Evolutionary conservation across 2,113 vertebrate species (phyloP).

Genomic region (Tretioscincus oriximinensis): DNA sequence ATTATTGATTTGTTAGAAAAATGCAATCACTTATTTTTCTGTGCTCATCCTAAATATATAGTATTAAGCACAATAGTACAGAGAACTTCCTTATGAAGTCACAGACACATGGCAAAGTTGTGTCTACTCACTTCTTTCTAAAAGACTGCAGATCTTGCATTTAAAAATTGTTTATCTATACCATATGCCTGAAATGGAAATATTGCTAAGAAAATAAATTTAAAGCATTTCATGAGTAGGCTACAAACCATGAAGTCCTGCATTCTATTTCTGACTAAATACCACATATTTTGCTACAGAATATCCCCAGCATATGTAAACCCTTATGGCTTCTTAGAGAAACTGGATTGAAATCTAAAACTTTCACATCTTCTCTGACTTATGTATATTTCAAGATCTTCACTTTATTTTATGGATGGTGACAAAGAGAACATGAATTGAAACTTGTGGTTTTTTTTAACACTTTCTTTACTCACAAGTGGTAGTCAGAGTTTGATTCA

Average conservation of each 20-base stretch:
- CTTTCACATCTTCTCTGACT: too few species aligned
- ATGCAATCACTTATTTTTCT: too few species aligned
- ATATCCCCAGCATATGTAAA: neutral
- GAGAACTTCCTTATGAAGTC: neutral
- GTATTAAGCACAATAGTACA: too few species aligned
- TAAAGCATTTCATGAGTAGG: too few species aligned
- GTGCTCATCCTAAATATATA: too few species aligned
- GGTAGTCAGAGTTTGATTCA: slow-evolving; percentile 64
- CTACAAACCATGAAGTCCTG: too few species aligned
- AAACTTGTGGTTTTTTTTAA: neutral
- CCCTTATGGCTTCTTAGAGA: neutral
- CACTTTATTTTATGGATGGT: neutral
- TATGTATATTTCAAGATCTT: neutral
- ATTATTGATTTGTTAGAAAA: neutral
- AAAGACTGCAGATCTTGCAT: neutral
- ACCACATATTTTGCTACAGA: neutral
- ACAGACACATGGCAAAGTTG: neutral
- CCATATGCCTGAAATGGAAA: neutral
- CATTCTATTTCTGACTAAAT: neutral
- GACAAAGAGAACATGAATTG: neutral
- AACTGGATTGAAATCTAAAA: neutral
- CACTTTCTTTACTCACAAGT: slow-evolving; percentile 51
- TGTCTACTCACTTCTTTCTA: neutral
- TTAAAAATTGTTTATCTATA: neutral
- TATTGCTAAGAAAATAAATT: too few species aligned